Conservation (phyloP, 2,113 vertebrate genomes). For the Morone saxatilis region DNA sequence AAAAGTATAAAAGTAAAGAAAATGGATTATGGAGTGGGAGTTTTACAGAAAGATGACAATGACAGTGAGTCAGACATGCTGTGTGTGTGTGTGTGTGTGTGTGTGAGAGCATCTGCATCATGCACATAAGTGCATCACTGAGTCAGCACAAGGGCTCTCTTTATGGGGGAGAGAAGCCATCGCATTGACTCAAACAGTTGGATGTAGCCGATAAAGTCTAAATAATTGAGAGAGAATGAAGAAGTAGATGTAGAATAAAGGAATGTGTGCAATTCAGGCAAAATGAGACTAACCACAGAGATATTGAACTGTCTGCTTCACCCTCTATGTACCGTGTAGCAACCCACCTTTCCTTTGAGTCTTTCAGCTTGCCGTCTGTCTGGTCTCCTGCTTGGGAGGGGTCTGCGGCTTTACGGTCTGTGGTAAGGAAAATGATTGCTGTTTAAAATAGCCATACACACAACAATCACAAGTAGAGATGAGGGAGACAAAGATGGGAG, state of each 20-base stretch:
- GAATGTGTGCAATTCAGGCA: conserved; percentile 10
- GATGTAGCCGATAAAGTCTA: conserved; percentile 23
- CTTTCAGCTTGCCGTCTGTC: conserved; percentile 77
- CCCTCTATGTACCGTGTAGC: not conserved
- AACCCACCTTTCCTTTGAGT: conserved; percentile 83
- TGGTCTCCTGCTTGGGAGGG: conserved; percentile 77
- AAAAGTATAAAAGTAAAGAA: not conserved
- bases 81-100: conserved; percentile 1
- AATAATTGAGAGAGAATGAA: conserved; percentile 43
- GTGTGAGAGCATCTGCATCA: not conserved
- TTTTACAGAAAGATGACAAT: conserved; percentile 19
- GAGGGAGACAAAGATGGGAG: not conserved
- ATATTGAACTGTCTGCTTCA: not conserved
- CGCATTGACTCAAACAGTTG: conserved; percentile 41
- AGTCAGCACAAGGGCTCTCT: conserved; percentile 35
- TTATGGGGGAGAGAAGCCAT: conserved; percentile 10
- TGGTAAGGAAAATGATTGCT: conserved; percentile 6
- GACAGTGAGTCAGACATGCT: conserved; percentile 42
- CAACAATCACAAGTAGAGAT: not conserved
- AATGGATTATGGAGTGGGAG: conserved; percentile 26
- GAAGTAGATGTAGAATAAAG: conserved; percentile 2
- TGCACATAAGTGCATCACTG: conserved; percentile 22
- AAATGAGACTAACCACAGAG: conserved; percentile 23
- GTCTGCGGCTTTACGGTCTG: conserved; percentile 83
- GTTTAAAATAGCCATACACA: not conserved